These are phyloP conservation scores for Oxygymnocypris stewartii DNA, from an alignment of 2,113 vertebrate species.

Conservation along the genomic window DNA sequence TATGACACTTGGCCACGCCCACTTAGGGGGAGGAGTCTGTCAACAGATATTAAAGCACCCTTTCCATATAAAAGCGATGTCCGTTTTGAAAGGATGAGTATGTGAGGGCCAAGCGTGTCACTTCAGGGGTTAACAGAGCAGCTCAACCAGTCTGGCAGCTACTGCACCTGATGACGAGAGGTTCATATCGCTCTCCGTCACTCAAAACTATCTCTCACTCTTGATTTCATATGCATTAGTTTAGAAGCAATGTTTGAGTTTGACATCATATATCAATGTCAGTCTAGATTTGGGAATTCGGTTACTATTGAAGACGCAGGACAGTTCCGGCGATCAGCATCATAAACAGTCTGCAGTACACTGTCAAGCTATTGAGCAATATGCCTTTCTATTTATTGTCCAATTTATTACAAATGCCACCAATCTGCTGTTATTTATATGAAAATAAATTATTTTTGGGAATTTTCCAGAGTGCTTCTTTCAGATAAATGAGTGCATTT, in stretches of 20 bases:
- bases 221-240: background rate
- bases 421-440: constrained; percentile 43
- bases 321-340: background rate
- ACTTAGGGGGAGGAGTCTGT: too few species aligned
- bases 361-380: background rate
- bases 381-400: constrained; percentile 7
- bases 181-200: background rate
- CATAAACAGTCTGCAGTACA: background rate
- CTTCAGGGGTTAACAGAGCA: background rate
- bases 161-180: constrained; percentile 12
- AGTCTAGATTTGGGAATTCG: background rate
- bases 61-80: too few species aligned
- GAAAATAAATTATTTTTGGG: constrained; percentile 44
- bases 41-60: too few species aligned
- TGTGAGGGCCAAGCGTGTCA: too few species aligned
- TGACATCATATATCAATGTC: constrained; percentile 9
- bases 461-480: background rate
- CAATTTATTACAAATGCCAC: background rate
- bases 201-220: background rate
- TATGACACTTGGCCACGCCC: too few species aligned
- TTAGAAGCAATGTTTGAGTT: background rate
- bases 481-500: background rate
- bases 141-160: constrained; percentile 14
- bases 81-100: too few species aligned
- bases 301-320: background rate